A percentile compares a stretch with the other conserved stretches of the same genome.
Evolutionary conservation across 2,888 invertebrate species (phyloP).

Genomic region (Drosophila anceps): DNA sequence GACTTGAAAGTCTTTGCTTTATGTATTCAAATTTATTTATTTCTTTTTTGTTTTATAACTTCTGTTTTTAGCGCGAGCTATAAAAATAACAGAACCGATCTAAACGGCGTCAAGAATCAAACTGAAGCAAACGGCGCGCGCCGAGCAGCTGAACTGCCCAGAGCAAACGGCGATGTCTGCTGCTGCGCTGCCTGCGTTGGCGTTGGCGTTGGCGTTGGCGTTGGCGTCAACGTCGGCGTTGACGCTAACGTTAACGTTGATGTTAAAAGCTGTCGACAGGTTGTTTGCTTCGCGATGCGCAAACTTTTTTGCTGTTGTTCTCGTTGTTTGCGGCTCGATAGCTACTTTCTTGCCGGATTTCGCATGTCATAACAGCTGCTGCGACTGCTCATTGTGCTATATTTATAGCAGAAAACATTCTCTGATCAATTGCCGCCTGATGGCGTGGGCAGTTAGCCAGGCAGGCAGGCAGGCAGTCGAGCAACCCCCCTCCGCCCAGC

Average conservation of each 20-base stretch:
- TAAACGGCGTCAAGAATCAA: slow-evolving; percentile 85
- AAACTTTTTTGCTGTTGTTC: slow-evolving; percentile 64
- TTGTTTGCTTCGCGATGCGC: slow-evolving; percentile 73
- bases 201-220: slow-evolving; percentile 21
- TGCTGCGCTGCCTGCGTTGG: slow-evolving; percentile 32
- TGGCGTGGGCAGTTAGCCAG: slow-evolving; percentile 6
- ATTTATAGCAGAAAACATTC: slow-evolving; percentile 45
- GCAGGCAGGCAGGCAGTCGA: neutral
- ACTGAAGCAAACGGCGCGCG: slow-evolving; percentile 80
- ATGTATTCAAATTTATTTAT: slow-evolving; percentile 9
- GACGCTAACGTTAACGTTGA: slow-evolving; percentile 29
- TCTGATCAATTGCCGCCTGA: slow-evolving; percentile 45
- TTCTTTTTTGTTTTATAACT: slow-evolving; percentile 17
- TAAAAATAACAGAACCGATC: slow-evolving; percentile 83
- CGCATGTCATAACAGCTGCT: slow-evolving; percentile 65
- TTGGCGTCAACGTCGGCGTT: slow-evolving; percentile 6
- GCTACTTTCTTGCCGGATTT: slow-evolving; percentile 75
- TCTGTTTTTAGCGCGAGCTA: slow-evolving; percentile 38
- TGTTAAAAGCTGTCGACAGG: slow-evolving; percentile 56
- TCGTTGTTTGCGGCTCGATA: slow-evolving; percentile 27
- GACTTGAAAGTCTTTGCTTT: slow-evolving; percentile 10
- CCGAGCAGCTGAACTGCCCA: slow-evolving; percentile 38
- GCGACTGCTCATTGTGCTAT: slow-evolving; percentile 53
- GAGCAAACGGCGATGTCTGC: slow-evolving; percentile 20
- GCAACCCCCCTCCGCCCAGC: neutral